Evolutionary conservation across 1,140 invertebrate species (phyloP), one percentile per base, ranked within the genome.

Genomic region (Drosophila suzukii): DNA sequence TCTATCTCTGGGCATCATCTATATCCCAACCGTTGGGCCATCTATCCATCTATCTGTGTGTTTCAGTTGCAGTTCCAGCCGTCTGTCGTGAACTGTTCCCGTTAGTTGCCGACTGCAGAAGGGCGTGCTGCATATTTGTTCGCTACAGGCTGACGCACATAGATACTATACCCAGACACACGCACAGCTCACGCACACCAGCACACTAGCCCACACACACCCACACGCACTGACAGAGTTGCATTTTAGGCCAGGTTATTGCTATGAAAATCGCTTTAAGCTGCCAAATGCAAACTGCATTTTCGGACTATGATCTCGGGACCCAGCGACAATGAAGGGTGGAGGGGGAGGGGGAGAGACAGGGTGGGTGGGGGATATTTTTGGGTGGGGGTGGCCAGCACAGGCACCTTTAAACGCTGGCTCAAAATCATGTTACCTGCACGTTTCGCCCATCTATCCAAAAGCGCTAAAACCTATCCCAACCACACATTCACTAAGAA

Each of bases 191-290:
- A 17, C 49, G 27, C 17, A 38, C 50, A 41, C 24, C 41, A 30
- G 20, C 20, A 20, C 20, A 20, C 20, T 2, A 20, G 20, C 15
- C n/a, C n/a, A 15, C 54, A 30, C 6, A 34, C 54, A 60, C 46
- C 49, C 34, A 71, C 38, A 55, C 54, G 53, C 47, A 63, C 32
- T 30, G 44, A 80, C 59, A 66, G 60, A 79, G 75, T 57, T 78
- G 78, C 65, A 82, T 76, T 86, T 88, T 53, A 41, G 70, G 74
- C 63, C 56, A 66, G 78, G 82, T 82, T 86, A 86, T 86, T 86
- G 82, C 83, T 79, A 88, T 86, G 83, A 88, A 86, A 86, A 86
- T 86, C 83, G 77, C 83, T 88, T 86, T 86, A 86, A 86, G 83
- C 83, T 72, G 61, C 54, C 74, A 82, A 82, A 82, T 83, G 71